Base-by-base conservation (phyloP, 2,113 vertebrate genomes). In the Caranx melampygus region DNA sequence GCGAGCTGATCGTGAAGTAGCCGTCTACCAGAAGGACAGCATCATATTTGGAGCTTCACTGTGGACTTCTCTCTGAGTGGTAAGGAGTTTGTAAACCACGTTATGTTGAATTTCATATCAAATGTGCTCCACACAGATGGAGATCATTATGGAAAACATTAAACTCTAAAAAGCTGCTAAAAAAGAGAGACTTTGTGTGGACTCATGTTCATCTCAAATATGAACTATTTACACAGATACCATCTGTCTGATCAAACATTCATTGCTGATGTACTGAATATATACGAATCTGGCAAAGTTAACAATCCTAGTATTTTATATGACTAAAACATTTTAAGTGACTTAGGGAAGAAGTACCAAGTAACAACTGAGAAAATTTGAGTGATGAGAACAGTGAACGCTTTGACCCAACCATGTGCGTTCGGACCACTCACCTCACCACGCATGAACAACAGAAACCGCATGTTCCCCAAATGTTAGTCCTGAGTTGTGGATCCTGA, bases 21-120 rank as follows among this genome's bases (percentile, higher is more conserved):
- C 98, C 45, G 94, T 99, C 86, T 99, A 97, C 88, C 96, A 97
- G 86, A 99, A 99, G 92, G 98, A 99, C 87, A 99, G 97, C 88
- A 94, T 99, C 81, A 96, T 99, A 86, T 99, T 99, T 72, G 98
- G 98, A n/a, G 97, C 96, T 4, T 97, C 70, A 97, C 96, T 4
- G 95, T 98, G 91, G 98, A 99, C 91, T 99, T 99, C 92, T 99
- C 98, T 74, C 93, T 99, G 73, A 99, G 98, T 5, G 98, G 98
- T 99, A 85, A 96, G 60, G 26, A 49, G 3, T 18, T 40, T 11
- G 10, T 70, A 15, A 62, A 76, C 6, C 34, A 34, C 13, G 26
- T 58, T 15, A 45, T 14, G 2, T 12, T 64, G 1, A n/a, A 4
- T 75, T 3, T 20, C 3, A 20, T 57, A 14, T 57, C 7, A 54